Evolutionary conservation across 2,797 vertebrate genomes (phyloP), one percentile per base, ranked within the genome.

Genomic region (Platalea minor): DNA sequence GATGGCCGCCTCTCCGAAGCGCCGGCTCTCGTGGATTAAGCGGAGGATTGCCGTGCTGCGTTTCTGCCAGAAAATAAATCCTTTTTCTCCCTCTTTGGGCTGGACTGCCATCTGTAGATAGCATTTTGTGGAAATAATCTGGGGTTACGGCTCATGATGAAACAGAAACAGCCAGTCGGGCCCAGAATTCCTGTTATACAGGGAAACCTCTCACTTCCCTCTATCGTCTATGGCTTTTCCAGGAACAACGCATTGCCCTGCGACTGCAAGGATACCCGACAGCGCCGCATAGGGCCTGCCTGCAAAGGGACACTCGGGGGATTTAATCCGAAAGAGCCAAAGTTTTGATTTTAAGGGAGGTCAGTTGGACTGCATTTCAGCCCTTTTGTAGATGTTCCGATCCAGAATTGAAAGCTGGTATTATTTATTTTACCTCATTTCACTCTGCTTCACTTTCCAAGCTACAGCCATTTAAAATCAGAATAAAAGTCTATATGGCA

Each of bases 31-130:
- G 7, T 25, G 64, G 87, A 87, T 91, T 85, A 95, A 28, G 19
- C 3, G 18, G 33, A 86, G 21, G 81, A 91, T 86, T 60, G 56
- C 65, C 7, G 12, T 69, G 54, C 54, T 75, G 12, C 5, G 3
- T 91, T 53, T 89, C 74, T 69, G 50, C 45, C 28, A 46, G 33
- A 50, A 90, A 94, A 92, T 13, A 95, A 95, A 93, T 50, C 48
- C 45, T 35, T 92, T 31, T 91, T 76, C 57, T 26, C 51, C 53
- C 80, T 28, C 35, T 80, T 85, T 67, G 59, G 48, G 53, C 53
- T 67, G 26, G 64, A 48, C 51, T 50, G 57, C 57, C 1, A 0
- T 24, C 63, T 59, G 37, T 59, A 88, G 68, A 54, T 80, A 65
- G 63, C 1, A 1, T 60, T 41, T 65, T 61, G 43, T 41, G 56